phyloP scores from a whole-genome alignment of 2,797 vertebrate species.

The Coregonus sp. region DNA sequence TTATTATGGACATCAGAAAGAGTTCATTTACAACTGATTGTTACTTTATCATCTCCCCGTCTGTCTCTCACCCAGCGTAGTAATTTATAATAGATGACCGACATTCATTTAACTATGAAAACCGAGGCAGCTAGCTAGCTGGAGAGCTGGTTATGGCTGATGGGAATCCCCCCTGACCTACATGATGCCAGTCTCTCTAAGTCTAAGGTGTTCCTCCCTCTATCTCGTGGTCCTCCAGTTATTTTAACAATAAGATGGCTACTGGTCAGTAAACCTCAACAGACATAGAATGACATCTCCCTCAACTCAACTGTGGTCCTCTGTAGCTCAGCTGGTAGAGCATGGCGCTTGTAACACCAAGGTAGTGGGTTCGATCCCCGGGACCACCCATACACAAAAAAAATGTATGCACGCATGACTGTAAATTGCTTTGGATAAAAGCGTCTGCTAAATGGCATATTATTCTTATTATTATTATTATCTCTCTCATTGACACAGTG shows the following conservation, averaged over 20 bases:
- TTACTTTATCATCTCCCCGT: slow-evolving; percentile 34
- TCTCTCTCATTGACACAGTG: neutral
- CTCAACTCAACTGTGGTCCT: too few species aligned
- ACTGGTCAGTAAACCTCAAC: neutral
- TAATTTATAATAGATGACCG: too few species aligned
- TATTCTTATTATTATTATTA: too few species aligned
- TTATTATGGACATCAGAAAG: slow-evolving; percentile 30
- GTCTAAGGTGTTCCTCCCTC: neutral
- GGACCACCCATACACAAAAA: too few species aligned
- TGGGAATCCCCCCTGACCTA: neutral
- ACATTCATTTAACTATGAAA: too few species aligned
- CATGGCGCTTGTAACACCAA: too few species aligned
- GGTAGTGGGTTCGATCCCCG: too few species aligned
- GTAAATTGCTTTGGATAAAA: too few species aligned
- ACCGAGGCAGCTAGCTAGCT: too few species aligned
- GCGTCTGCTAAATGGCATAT: too few species aligned
- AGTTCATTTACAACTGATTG: slow-evolving; percentile 30
- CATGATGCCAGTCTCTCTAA: neutral
- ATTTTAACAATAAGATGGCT: neutral
- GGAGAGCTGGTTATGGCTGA: neutral
- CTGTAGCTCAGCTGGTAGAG: too few species aligned
- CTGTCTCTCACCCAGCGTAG: neutral
- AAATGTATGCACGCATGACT: too few species aligned
- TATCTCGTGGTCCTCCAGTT: neutral
- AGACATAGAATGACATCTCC: neutral